These are phyloP conservation scores for Lypha dubia DNA, from an alignment of 2,888 invertebrate species.

Conservation along the genomic window DNA sequence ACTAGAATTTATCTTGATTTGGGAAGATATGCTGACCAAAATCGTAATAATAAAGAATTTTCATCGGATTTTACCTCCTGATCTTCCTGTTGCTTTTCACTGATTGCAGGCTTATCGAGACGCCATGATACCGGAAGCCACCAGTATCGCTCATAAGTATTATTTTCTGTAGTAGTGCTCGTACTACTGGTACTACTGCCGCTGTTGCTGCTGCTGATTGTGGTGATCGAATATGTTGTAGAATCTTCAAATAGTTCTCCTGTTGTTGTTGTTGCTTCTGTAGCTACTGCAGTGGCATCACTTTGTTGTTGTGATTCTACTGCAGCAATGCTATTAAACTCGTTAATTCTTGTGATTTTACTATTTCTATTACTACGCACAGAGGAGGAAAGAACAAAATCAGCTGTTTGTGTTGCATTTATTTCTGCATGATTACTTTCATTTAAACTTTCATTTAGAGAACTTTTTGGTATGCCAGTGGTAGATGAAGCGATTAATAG, in stretches of 20 bases:
- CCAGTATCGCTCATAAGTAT: constrained; percentile 79
- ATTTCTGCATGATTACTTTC: background rate
- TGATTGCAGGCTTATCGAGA: constrained; percentile 73
- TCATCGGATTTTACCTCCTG: constrained; percentile 68
- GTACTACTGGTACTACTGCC: constrained; percentile 17
- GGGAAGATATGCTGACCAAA: constrained; percentile 78
- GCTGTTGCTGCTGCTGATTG: constrained; percentile 50
- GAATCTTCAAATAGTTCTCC: constrained; percentile 70
- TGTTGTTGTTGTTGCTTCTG: constrained; percentile 64
- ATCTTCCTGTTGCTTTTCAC: constrained; percentile 9
- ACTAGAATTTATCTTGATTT: constrained; percentile 72
- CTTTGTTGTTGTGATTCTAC: constrained; percentile 55
- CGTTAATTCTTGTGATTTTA: constrained; percentile 78
- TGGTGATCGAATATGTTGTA: constrained; percentile 37
- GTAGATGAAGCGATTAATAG: constrained; percentile 69
- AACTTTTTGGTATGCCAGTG: constrained; percentile 50
- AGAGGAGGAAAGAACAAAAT: background rate
- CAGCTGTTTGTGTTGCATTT: constrained; percentile 8
- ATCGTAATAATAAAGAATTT: constrained; percentile 79
- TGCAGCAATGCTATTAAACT: constrained; percentile 54
- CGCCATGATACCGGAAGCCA: constrained; percentile 82
- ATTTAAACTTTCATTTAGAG: constrained; percentile 13
- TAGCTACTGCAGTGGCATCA: constrained; percentile 47
- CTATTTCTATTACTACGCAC: constrained; percentile 79
- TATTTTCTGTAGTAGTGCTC: constrained; percentile 24